Evolutionary conservation across 2,113 vertebrate species (phyloP).

Genomic region (Labrus mixtus): DNA sequence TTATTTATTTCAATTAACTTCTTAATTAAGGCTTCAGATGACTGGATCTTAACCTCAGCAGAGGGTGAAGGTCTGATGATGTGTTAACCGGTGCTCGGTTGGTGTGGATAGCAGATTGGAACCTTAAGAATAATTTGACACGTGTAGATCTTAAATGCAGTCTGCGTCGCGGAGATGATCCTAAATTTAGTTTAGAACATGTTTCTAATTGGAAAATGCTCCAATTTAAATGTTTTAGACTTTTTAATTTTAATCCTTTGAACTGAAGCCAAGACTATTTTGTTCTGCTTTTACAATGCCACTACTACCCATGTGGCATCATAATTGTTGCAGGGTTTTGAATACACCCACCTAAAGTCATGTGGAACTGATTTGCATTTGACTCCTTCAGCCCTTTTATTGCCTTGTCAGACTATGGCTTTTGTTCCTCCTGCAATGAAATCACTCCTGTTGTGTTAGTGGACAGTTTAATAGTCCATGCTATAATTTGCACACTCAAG

Average conservation of each 20-base stretch:
- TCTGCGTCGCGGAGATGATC: too few species aligned
- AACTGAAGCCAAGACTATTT: background rate
- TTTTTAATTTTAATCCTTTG: background rate
- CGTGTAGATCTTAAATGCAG: too few species aligned
- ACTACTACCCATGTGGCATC: background rate
- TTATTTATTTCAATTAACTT: too few species aligned
- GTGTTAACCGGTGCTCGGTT: too few species aligned
- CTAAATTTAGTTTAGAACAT: too few species aligned
- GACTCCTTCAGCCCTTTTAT: constrained; percentile 27
- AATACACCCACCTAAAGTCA: constrained; percentile 33
- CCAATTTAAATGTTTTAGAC: too few species aligned
- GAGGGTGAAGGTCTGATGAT: too few species aligned
- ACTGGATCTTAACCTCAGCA: too few species aligned
- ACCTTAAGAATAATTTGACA: too few species aligned
- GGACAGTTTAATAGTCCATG: constrained; percentile 53
- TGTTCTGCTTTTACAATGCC: constrained; percentile 5
- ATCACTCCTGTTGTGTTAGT: constrained; percentile 3
- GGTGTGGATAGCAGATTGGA: too few species aligned
- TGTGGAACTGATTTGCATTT: constrained; percentile 27
- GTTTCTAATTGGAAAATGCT: too few species aligned
- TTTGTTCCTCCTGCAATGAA: background rate
- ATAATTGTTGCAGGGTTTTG: constrained; percentile 6
- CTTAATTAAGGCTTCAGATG: too few species aligned
- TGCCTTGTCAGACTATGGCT: constrained; percentile 27
- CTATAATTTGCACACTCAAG: constrained; percentile 31